A percentile compares a stretch with the other conserved stretches of the same genome.
Evolutionary conservation across 2,888 invertebrate genomes (phyloP).

Genomic region (Leucoma salicis): DNA sequence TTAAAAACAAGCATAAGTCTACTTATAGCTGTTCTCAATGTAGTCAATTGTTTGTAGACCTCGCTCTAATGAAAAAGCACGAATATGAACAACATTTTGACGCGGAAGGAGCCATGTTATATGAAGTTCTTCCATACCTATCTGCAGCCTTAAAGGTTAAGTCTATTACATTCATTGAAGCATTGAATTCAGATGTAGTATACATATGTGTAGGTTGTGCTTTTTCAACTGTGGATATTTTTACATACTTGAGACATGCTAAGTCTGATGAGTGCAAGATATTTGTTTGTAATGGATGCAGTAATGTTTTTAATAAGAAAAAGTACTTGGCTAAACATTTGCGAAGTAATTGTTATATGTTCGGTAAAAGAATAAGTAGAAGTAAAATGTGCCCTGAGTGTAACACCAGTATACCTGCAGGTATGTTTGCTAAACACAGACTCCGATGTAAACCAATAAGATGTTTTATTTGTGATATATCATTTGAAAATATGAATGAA

Average conservation of each 20-base stretch:
- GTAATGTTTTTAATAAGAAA: slow-evolving; percentile 37
- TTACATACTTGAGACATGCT: slow-evolving; percentile 46
- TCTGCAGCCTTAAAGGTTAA: slow-evolving; percentile 53
- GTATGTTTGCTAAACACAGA: slow-evolving; percentile 31
- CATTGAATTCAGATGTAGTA: slow-evolving; percentile 15
- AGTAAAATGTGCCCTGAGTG: slow-evolving; percentile 42
- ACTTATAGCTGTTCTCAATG: slow-evolving; percentile 55
- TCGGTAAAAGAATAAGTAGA: background rate
- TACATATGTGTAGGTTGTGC: slow-evolving; percentile 46
- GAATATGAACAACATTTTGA: slow-evolving; percentile 39
- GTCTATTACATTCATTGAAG: slow-evolving; percentile 37
- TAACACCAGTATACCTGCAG: slow-evolving; percentile 19
- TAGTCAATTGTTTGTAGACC: slow-evolving; percentile 26
- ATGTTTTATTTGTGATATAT: slow-evolving; percentile 46
- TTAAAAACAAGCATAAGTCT: slow-evolving; percentile 7
- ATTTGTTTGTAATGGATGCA: slow-evolving; percentile 47
- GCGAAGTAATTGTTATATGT: slow-evolving; percentile 2
- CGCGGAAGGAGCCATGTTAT: slow-evolving; percentile 45
- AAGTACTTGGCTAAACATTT: slow-evolving; percentile 37
- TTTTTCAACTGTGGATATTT: slow-evolving; percentile 19
- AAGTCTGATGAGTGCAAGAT: slow-evolving; percentile 34
- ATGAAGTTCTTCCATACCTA: slow-evolving; percentile 39
- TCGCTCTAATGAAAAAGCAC: slow-evolving; percentile 36
- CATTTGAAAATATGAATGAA: slow-evolving; percentile 41
- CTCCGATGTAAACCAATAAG: slow-evolving; percentile 46